Evolutionary conservation across 2,797 vertebrate genomes (phyloP), one percentile per base, ranked within the genome.

Genomic region (Echiichthys vipera): DNA sequence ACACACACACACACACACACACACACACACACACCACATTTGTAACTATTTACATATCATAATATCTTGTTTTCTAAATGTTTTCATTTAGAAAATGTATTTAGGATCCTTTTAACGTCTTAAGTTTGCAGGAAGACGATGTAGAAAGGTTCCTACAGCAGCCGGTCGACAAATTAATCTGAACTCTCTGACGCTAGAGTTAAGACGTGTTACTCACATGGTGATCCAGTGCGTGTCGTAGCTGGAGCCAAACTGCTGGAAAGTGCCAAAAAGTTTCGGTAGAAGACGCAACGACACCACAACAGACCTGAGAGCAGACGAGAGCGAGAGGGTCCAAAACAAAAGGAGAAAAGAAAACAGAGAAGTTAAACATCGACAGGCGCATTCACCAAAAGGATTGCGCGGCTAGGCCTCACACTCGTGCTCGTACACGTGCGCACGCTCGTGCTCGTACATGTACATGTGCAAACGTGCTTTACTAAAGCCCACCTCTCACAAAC

Each of bases 181-280:
- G 32, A 56, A 14, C 3, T 7, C 3, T 7, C 1, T 4, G n/a
- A 4, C 22, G 51, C 14, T 24, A 30, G 2, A 42, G n/a, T 15
- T 27, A 7, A 6, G 5, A 37, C 5, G 1, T 0, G n/a, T n/a
- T 15, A 62, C 96, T 96, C 91, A 99, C 98, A 99, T 99, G 45
- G 98, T 99, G 91, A 99, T 99, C 98, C 98, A 99, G 82, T 99
- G 98, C 2, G 98, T 99, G 90, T 99, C 98, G 0, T 98, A 99
- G 91, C 98, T 99, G 89, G 98, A 99, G 74, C 98, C 98, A 81
- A 99, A 99, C 66, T 99, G 98, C 25, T 99, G 98, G 90, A 99
- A 99, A 3, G 98, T 99, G 86, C 97, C 98, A 53, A 99, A 99
- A 17, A 99, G 95, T 84, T 99, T 99, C 9, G 98, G 98, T 70